Percentiles rank a stretch among this genome's conserved stretches.
phyloP scores from a whole-genome alignment of 2,888 invertebrate genomes.

The Epicampocera succincta region DNA sequence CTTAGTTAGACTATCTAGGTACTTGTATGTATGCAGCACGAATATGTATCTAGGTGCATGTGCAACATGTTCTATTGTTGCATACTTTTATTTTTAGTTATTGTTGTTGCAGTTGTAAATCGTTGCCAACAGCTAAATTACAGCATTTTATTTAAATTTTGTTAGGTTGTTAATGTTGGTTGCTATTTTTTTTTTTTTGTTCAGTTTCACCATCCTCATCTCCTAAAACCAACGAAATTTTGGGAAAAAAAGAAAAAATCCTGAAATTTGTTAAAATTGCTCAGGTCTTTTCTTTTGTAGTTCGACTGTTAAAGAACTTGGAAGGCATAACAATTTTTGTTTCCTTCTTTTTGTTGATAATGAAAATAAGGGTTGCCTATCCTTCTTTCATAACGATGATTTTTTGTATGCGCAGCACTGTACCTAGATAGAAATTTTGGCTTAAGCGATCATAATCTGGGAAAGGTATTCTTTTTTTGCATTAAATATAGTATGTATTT shows the following conservation, averaged over 20 bases:
- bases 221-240: conserved; percentile 34
- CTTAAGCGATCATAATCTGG: too few relatives aligned
- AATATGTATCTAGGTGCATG: conserved; percentile 23
- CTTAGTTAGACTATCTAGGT: conserved; percentile 11
- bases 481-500: too few relatives aligned
- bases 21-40: background rate
- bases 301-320: conserved; percentile 66
- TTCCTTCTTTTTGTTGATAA: conserved; percentile 20
- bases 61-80: conserved; percentile 62
- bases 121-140: conserved; percentile 71
- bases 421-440: too few relatives aligned
- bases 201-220: conserved; percentile 8
- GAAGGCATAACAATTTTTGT: conserved; percentile 32
- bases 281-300: conserved; percentile 42
- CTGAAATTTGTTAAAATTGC: conserved; percentile 60
- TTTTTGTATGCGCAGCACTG: too few relatives aligned
- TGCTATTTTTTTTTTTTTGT: conserved; percentile 19
- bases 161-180: conserved; percentile 54
- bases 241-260: conserved; percentile 17
- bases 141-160: conserved; percentile 70
- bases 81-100: conserved; percentile 48
- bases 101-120: conserved; percentile 67
- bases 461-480: too few relatives aligned
- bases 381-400: background rate
- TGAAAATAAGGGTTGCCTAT: conserved; percentile 46